Evolutionary conservation across 1,140 invertebrate species (phyloP), one percentile per base, ranked within the genome.

Genomic region (Tetraneura akinire): DNA sequence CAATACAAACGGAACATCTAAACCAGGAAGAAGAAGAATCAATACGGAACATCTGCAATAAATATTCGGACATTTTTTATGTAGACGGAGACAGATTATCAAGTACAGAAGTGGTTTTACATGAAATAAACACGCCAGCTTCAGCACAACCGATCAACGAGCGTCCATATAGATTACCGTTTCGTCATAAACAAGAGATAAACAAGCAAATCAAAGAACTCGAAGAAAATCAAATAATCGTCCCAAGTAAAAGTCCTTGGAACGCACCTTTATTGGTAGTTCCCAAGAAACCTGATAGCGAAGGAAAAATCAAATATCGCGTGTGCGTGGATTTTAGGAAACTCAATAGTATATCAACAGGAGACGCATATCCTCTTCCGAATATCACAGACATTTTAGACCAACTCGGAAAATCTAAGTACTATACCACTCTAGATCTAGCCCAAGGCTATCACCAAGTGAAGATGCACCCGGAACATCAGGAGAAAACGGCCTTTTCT

Each of bases 141-240:
- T 14, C 16, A 4, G 14, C 18, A 5, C 29, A 42, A 14, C 83
- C 84, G 1, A 82, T 85, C 9, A 81, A 82, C 68, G 81, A 68
- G 5, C 83, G 83, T 82, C 81, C 82, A 8, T 86, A 86, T 80
- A 80, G 85, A 70, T 85, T 83, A 45, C 85, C 85, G 14, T 13
- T 26, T 0, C n/a, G 82, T 11, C 84, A 85, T 45, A 84, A 84
- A 80, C 80, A 83, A 64, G 85, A 86, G 83, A 82, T 85, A n/a
- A 68, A 85, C 13, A 82, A 76, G 23, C 85, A 86, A 84, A 83
- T 81, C 83, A 81, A 73, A n/a, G 47, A 83, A 74, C 80, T 83
- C 80, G 16, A 82, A 71, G 26, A 76, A 21, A 16, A 82, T 16
- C 62, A 53, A 4, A 73, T 83, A 0, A 82, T 82, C 23, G 11